Evolutionary conservation across 2,888 invertebrate species (phyloP), one percentile per base, ranked within the genome.

Genomic region (Nomada fabriciana): DNA sequence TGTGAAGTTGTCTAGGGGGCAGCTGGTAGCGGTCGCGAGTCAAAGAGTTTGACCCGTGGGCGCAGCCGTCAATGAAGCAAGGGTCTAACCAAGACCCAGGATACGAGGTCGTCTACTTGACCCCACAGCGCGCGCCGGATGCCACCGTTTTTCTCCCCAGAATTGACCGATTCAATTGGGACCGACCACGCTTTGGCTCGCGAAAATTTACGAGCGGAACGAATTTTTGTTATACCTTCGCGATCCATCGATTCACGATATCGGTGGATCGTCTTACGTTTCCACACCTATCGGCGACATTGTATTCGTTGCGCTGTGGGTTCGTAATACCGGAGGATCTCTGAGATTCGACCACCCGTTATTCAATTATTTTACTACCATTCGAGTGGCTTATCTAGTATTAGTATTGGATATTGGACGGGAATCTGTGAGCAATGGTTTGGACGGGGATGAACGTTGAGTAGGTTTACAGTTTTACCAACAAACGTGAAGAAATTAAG

Each of bases 91-190:
- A 88, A 93, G 92, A 92, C 91, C 92, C 93, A 93, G 93, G 93
- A 93, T 93, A 93, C 93, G 91, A 89, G 93, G 93, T 93, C 93
- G 91, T 83, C 90, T 89, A 91, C 87, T 93, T 93, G 91, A 93
- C 93, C 93, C 88, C 90, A 87, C 89, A 92, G 92, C 92, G 92
- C 90, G 85, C 93, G 93, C 93, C 93, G 93, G 93, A 93, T 93
- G 93, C 91, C 92, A 92, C 88, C 85, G 90, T 92, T 92, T 91
- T 91, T 91, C 90, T 92, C 88, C 88, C 83, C 71, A 89, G 88
- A 92, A 90, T 92, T 91, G 90, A 87, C 89, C 88, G 85, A 89
- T 87, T 88, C 88, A 89, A 90, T 91, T 91, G 87, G 80, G 78
- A 86, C 73, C 73, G 47, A 67, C 76, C 77, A 63, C 84, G 82